Evolutionary conservation across 2,888 invertebrate genomes (phyloP), one percentile per base, ranked within the genome.

Genomic region (Drosophila borborema): DNA sequence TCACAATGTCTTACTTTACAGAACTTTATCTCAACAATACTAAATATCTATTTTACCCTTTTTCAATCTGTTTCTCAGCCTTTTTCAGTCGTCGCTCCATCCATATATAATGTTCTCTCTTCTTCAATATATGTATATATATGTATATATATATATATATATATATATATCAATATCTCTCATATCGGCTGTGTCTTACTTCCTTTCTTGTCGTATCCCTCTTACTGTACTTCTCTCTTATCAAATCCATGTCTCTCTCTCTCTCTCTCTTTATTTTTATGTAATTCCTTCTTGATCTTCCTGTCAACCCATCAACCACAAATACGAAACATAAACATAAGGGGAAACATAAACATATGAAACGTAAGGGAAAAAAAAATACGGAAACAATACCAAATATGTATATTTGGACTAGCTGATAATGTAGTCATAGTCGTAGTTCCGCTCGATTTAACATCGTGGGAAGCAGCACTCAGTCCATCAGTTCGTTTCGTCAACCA

Each of bases 381-480:
- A 28, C 2, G 28, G 2, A 16, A 14, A 20, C 46, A 48, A 3
- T 28, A 31, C 9, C 16, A 58, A 23, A 36, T 46, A 38, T n/a
- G n/a, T 59, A 38, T n/a, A 23, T 59, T 45, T 45, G 20, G 23
- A n/a, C 36, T 59, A 23, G 59, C 20, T 23, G 36, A 45, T 56
- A 55, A 36, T 55, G 60, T 34, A 64, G 41, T 60, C 53, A 23
- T 20, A 51, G 51, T 18, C 51, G 34, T 43, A 62, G 74, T 70
- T 77, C 61, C 74, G 77, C 43, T 74, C 58, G 78, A 77, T 66
- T 77, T 62, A 16, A 48, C 58, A 64, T 58, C 77, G 77, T 77
- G 77, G 70, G 77, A 77, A 77, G 48, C 65, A 31, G 2, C 51
- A 51, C 20, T 12, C 67, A 40, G 28, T 12, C 54, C 38, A 20